A percentile compares a stretch with the other conserved stretches of the same genome.
phyloP scores from a whole-genome alignment of 2,888 invertebrate genomes.

The Pharmacophagus antenor region DNA sequence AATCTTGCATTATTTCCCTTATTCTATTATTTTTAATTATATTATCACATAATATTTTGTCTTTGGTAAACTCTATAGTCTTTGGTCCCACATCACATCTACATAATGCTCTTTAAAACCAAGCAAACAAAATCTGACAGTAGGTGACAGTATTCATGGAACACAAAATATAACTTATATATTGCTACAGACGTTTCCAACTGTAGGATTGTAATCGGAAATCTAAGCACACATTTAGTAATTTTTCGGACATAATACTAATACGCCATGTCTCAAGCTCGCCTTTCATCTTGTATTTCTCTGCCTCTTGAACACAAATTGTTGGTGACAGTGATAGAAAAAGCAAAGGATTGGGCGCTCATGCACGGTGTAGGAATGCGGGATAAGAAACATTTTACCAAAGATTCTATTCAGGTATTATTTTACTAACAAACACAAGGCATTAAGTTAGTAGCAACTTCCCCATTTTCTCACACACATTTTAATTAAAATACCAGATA shows the following conservation, averaged over 20 bases:
- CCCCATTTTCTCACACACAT: no score
- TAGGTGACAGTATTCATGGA: slow-evolving; percentile 8
- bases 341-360: slow-evolving; percentile 91
- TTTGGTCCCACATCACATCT: not conserved
- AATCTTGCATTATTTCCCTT: no score
- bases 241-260: no score
- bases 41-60: not conserved
- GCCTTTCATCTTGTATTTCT: slow-evolving; percentile 82
- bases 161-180: slow-evolving; percentile 8
- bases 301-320: slow-evolving; percentile 84
- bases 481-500: no score
- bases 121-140: slow-evolving; percentile 23
- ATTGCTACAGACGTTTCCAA: slow-evolving; percentile 4
- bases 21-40: not conserved
- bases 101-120: not conserved
- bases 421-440: not conserved
- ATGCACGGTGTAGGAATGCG: slow-evolving; percentile 93
- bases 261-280: slow-evolving; percentile 63
- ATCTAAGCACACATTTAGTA: no score
- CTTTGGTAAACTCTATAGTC: not conserved
- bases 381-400: slow-evolving; percentile 83
- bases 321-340: slow-evolving; percentile 84
- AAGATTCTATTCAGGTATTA: slow-evolving; percentile 83
- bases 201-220: not conserved
- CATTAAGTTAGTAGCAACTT: no score